Evolutionary conservation across 1,140 invertebrate genomes (phyloP).

Genomic region (Archivesica marissinica): DNA sequence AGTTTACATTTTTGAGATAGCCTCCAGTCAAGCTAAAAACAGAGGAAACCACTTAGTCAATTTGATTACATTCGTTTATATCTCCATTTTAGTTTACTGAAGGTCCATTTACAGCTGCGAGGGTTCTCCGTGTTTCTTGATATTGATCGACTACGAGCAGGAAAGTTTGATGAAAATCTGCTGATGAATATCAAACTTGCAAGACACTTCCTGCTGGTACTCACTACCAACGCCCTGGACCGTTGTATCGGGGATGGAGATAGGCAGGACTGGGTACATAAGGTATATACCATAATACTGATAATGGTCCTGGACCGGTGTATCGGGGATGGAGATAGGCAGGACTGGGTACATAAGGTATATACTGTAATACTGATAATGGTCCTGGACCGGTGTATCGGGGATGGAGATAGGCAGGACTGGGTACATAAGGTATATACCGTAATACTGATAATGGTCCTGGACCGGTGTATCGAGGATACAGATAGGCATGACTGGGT

Average conservation of each 20-base stretch:
- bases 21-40: too few relatives aligned
- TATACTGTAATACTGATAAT: too few relatives aligned
- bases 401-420: slow-evolving; percentile 97
- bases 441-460: too few relatives aligned
- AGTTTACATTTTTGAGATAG: too few relatives aligned
- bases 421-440: slow-evolving; percentile 98
- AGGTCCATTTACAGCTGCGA: slow-evolving; percentile 96
- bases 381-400: slow-evolving; percentile 97
- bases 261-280: slow-evolving; percentile 99
- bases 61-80: too few relatives aligned
- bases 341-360: slow-evolving; percentile 98
- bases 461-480: too few relatives aligned
- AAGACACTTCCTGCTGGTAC: slow-evolving; percentile 97
- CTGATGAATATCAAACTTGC: slow-evolving; percentile 98
- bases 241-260: slow-evolving; percentile 96
- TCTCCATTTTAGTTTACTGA: slow-evolving; percentile 87
- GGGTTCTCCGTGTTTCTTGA: slow-evolving; percentile 87
- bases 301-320: slow-evolving; percentile 98
- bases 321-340: slow-evolving; percentile 94
- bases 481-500: too few relatives aligned
- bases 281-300: too few relatives aligned
- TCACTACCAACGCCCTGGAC: slow-evolving; percentile 97
- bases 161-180: slow-evolving; percentile 98
- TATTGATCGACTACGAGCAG: slow-evolving; percentile 82
- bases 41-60: too few relatives aligned